Percentiles rank a stretch among this genome's conserved stretches.
Evolutionary conservation across 2,113 vertebrate genomes (phyloP).

Genomic region (Scophthalmus maximus): DNA sequence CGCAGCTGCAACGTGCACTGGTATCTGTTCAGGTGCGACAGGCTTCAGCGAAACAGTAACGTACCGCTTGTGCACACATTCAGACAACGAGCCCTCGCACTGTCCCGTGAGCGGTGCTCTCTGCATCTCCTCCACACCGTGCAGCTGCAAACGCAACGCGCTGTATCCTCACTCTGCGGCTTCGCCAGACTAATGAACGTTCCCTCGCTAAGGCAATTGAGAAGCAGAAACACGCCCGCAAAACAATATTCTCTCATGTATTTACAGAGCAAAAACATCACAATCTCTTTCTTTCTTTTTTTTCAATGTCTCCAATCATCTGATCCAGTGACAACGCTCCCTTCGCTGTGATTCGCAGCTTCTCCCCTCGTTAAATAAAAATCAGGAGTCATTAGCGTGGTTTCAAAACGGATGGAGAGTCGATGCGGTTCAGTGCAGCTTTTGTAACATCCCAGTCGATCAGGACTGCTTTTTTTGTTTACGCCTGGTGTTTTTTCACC

Average conservation of each 20-base stretch:
- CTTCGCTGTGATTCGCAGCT: background rate
- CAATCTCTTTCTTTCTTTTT: conserved; percentile 3
- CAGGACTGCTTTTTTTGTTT: conserved; percentile 8
- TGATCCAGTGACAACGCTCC: background rate
- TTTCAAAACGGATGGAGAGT: background rate
- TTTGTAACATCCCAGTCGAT: background rate
- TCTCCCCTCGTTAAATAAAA: conserved; percentile 29
- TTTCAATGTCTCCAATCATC: conserved; percentile 9
- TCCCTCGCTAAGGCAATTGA: conserved; percentile 28
- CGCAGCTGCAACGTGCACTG: background rate
- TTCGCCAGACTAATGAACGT: conserved; percentile 34
- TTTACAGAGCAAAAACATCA: conserved; percentile 24
- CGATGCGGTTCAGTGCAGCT: conserved; percentile 1
- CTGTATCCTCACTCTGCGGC: conserved; percentile 6
- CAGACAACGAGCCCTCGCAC: background rate
- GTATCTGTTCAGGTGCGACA: background rate
- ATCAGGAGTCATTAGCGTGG: background rate
- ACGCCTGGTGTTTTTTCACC: background rate
- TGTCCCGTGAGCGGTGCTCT: background rate
- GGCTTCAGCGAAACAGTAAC: background rate
- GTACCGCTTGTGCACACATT: background rate
- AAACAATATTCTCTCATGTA: conserved; percentile 10
- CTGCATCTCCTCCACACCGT: too few species aligned
- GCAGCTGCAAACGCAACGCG: background rate
- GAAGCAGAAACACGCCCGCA: conserved; percentile 7